Evolutionary conservation across 30 jellyfish, hydroid and myxozoan species (phyloP).

Genomic region (Turritopsis rubra): DNA sequence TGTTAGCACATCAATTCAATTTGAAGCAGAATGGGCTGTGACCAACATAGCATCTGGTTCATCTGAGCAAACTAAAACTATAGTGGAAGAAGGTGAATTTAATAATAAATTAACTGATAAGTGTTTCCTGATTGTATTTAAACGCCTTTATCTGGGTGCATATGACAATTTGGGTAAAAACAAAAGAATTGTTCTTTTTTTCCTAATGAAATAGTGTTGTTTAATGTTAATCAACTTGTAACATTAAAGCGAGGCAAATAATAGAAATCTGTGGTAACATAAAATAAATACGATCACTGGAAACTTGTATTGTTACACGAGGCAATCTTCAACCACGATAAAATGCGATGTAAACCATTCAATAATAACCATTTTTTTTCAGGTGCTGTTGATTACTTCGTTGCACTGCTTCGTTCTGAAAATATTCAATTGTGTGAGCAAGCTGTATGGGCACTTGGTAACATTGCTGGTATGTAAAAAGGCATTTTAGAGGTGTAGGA

Average conservation of each 20-base stretch:
- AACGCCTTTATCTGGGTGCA: too few relatives aligned
- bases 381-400: constrained; percentile 84
- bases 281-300: too few relatives aligned
- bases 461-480: constrained; percentile 74
- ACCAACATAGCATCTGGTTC: constrained; percentile 95
- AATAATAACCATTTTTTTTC: too few relatives aligned
- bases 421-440: constrained; percentile 83
- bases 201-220: too few relatives aligned
- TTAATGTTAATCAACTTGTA: background rate
- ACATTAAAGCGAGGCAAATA: too few relatives aligned
- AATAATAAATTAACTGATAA: background rate
- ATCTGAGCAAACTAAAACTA: constrained; percentile 76
- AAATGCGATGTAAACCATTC: too few relatives aligned
- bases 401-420: constrained; percentile 61
- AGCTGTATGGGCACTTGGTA: constrained; percentile 99
- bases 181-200: too few relatives aligned
- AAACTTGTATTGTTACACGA: too few relatives aligned
- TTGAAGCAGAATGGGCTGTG: constrained; percentile 99
- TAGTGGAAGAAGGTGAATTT: constrained; percentile 75
- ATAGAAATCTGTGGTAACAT: too few relatives aligned
- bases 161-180: too few relatives aligned
- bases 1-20: constrained; percentile 53
- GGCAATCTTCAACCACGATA: too few relatives aligned
- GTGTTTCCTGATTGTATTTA: too few relatives aligned
- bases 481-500: background rate